These are phyloP conservation scores for Magallana gigas DNA, from an alignment of 1,140 invertebrate species.

Conservation along the genomic window DNA sequence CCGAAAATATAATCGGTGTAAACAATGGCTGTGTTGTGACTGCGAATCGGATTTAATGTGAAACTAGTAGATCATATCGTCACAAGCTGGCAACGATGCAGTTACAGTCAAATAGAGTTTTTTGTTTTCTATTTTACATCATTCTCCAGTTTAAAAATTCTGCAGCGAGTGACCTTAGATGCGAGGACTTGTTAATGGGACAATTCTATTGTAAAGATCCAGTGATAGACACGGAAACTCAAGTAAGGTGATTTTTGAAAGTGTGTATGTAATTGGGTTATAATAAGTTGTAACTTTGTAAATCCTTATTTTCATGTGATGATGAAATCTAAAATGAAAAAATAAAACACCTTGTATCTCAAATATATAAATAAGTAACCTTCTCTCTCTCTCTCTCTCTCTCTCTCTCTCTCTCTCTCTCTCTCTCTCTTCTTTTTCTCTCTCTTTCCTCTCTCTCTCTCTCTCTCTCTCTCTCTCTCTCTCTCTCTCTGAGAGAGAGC, in stretches of 20 bases:
- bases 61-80: not conserved
- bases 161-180: slow-evolving; percentile 28
- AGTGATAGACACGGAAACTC: slow-evolving; percentile 93
- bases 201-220: slow-evolving; percentile 89
- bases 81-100: not conserved
- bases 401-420: no score
- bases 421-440: no score
- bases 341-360: no score
- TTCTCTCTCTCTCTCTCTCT: no score
- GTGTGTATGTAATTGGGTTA: no score
- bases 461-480: no score
- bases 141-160: not conserved
- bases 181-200: slow-evolving; percentile 66
- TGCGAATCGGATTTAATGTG: not conserved
- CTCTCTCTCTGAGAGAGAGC: no score
- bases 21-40: not conserved
- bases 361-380: no score
- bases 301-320: no score
- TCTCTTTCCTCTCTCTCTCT: no score
- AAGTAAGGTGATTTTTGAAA: slow-evolving; percentile 76
- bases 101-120: not conserved
- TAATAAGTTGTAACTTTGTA: no score
- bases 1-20: not conserved
- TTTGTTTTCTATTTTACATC: not conserved
- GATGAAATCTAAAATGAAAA: no score